These are phyloP conservation scores for Harpagus bidentatus DNA, from an alignment of 2,113 vertebrate genomes.

Conservation along the genomic window DNA sequence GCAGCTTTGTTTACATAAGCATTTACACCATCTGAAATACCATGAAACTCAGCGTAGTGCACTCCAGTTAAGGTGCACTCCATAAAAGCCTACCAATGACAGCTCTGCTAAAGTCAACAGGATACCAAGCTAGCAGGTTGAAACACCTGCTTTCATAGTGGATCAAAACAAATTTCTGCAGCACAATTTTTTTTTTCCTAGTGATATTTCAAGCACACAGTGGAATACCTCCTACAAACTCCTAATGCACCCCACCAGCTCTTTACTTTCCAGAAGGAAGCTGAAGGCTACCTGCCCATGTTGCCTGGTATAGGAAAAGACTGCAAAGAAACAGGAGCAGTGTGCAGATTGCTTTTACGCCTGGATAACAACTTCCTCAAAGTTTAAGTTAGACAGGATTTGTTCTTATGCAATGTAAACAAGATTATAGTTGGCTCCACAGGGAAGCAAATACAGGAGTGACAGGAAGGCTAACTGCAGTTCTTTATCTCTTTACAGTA, in stretches of 20 bases:
- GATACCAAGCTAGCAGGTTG: neutral
- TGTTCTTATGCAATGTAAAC: neutral
- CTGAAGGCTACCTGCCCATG: neutral
- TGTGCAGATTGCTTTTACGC: neutral
- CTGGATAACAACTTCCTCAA: neutral
- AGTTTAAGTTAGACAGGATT: neutral
- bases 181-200: neutral
- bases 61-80: neutral
- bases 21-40: neutral
- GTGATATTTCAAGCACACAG: neutral
- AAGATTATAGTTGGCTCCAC: neutral
- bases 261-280: neutral
- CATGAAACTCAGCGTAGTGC: neutral
- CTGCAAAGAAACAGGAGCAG: neutral
- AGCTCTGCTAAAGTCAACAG: neutral
- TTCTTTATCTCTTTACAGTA: neutral
- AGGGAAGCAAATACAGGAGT: neutral
- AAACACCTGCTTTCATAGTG: neutral
- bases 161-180: neutral
- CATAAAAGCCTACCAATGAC: neutral
- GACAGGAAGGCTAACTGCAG: neutral
- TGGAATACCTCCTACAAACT: neutral
- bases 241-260: neutral
- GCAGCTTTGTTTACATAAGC: neutral
- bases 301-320: neutral